Evolutionary conservation across 2,888 invertebrate species (phyloP).

Genomic region (Bhutanitis thaidina): DNA sequence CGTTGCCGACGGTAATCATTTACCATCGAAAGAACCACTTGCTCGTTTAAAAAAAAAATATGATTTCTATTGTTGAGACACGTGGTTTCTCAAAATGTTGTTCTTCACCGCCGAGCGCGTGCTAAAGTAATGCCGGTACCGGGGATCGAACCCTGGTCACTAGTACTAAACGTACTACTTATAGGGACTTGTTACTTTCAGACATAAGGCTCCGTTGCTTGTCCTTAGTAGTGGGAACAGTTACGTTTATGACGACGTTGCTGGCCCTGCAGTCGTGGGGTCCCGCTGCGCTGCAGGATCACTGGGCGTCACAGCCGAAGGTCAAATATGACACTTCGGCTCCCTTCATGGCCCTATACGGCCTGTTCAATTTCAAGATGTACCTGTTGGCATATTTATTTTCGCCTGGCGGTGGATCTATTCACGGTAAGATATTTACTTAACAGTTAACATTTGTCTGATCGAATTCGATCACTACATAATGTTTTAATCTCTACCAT

Average conservation of each 20-base stretch:
- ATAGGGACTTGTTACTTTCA: conserved; percentile 65
- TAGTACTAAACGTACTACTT: too few relatives aligned
- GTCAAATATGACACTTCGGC: conserved; percentile 95
- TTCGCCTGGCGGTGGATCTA: conserved; percentile 89
- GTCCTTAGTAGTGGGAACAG: conserved; percentile 91
- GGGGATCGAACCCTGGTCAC: too few relatives aligned
- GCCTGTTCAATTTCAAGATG: conserved; percentile 94
- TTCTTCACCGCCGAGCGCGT: too few relatives aligned
- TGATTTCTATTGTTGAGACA: too few relatives aligned
- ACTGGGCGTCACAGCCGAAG: conserved; percentile 93
- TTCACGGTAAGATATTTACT: conserved; percentile 84
- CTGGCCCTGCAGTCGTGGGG: conserved; percentile 93
- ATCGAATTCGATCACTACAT: too few relatives aligned
- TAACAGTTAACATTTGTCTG: too few relatives aligned
- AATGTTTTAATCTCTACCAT: too few relatives aligned
- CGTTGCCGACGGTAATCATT: too few relatives aligned
- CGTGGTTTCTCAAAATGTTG: too few relatives aligned
- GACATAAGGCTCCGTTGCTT: conserved; percentile 95
- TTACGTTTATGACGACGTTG: conserved; percentile 85
- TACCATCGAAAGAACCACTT: too few relatives aligned
- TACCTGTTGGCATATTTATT: conserved; percentile 97
- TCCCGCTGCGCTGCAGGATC: conserved; percentile 93
- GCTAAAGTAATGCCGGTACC: too few relatives aligned
- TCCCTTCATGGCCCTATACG: conserved; percentile 97
- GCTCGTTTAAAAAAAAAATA: too few relatives aligned